Evolutionary conservation across 2,113 vertebrate species (phyloP).

Genomic region (Ctenomys sociabilis): DNA sequence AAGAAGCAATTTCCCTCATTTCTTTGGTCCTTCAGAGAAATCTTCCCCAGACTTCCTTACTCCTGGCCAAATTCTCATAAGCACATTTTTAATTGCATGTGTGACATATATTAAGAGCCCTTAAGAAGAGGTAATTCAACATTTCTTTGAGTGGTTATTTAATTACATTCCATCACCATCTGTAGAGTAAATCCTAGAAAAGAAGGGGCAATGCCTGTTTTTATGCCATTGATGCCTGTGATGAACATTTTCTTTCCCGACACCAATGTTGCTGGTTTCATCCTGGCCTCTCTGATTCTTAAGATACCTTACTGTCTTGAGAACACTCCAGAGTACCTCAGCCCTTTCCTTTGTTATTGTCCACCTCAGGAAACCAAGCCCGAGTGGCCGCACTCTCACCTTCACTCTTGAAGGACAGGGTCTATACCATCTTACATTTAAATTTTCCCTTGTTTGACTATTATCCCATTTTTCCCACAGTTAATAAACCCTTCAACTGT

Average conservation of each 20-base stretch:
- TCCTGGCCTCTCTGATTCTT: background rate
- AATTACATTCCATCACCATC: background rate
- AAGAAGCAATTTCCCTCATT: background rate
- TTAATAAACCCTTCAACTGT: background rate
- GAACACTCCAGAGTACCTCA: background rate
- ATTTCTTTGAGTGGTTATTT: slow-evolving; percentile 5
- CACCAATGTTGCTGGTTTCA: background rate
- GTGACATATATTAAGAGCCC: background rate
- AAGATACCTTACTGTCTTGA: background rate
- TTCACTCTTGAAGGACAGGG: background rate
- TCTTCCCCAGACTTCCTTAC: background rate
- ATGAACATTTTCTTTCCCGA: background rate
- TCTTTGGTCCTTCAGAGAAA: background rate
- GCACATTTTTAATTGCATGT: background rate
- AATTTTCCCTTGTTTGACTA: background rate
- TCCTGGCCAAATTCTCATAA: background rate
- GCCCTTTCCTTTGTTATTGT: background rate
- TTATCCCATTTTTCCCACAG: background rate
- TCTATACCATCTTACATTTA: background rate
- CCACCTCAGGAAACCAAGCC: background rate
- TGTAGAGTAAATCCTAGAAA: background rate
- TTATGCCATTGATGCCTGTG: background rate
- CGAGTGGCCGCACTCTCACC: background rate
- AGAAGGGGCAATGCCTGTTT: background rate
- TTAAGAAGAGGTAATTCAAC: background rate